phyloP scores from a whole-genome alignment of 2,888 invertebrate genomes.

The Galerucella pusilla region DNA sequence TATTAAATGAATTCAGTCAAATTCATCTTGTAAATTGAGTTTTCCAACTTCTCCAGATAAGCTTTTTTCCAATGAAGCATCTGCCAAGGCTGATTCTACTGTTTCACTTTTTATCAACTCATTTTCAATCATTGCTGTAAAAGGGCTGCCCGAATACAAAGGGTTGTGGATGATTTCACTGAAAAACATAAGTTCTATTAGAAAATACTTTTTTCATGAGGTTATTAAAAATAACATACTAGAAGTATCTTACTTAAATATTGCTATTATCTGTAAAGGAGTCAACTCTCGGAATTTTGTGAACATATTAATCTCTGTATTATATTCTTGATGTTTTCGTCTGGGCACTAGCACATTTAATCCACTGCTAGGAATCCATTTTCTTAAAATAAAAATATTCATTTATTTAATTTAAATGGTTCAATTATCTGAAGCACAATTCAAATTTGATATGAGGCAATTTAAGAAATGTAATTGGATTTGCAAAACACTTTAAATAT shows the following conservation, averaged over 20 bases:
- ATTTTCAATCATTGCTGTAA: conserved; percentile 74
- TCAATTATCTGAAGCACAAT: neutral
- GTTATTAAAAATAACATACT: neutral
- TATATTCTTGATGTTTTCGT: conserved; percentile 50
- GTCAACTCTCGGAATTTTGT: conserved; percentile 78
- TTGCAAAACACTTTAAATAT: neutral
- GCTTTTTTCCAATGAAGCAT: conserved; percentile 44
- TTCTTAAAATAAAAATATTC: conserved; percentile 61
- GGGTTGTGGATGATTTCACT: conserved; percentile 71
- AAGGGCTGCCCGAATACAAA: conserved; percentile 74
- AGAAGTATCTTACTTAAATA: conserved; percentile 68
- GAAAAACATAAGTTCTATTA: conserved; percentile 37
- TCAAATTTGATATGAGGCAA: neutral
- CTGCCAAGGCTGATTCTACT: conserved; percentile 53
- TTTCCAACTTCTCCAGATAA: conserved; percentile 41
- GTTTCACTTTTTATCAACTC: conserved; percentile 68
- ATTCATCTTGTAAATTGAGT: conserved; percentile 24
- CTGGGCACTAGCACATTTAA: conserved; percentile 53
- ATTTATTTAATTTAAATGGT: neutral
- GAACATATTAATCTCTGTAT: conserved; percentile 74
- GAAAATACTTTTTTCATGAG: neutral
- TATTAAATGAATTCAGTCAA: conserved; percentile 7
- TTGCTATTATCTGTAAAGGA: conserved; percentile 71
- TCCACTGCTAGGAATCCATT: conserved; percentile 81
- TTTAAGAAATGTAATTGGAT: neutral